Percentiles rank a stretch among this genome's conserved stretches.
Conservation (phyloP, 2,797 vertebrate genomes). For the Dendrocincla tyrannina region DNA sequence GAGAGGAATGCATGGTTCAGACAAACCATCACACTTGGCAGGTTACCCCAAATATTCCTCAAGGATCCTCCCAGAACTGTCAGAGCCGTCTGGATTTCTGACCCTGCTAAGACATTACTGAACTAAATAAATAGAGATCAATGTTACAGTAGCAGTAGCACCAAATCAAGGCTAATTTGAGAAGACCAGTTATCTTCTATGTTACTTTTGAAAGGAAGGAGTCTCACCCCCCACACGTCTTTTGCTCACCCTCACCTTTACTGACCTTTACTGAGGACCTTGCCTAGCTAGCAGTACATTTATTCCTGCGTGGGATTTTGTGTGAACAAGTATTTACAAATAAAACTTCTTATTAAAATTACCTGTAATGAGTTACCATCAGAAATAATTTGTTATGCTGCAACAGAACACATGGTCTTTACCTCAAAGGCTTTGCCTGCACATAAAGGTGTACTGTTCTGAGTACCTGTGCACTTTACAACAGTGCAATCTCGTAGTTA, state of each 20-base stretch:
- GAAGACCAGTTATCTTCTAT: not conserved
- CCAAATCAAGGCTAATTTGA: conserved; percentile 2
- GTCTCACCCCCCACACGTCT: not conserved
- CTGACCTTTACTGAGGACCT: not conserved
- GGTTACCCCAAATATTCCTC: not conserved
- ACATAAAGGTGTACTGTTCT: not conserved
- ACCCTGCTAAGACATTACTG: not conserved
- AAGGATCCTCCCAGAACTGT: not conserved
- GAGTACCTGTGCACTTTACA: fast-evolving
- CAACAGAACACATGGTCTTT: not conserved
- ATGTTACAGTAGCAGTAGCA: not conserved
- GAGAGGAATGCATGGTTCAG: not conserved
- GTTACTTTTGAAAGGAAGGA: not conserved
- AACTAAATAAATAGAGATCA: not conserved
- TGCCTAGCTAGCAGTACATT: not conserved
- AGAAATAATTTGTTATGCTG: not conserved
- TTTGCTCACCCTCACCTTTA: not conserved
- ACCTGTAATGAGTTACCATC: not conserved
- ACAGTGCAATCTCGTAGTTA: not conserved
- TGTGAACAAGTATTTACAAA: not conserved
- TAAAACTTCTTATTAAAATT: not conserved
- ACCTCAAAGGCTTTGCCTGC: not conserved
- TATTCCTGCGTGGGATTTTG: not conserved
- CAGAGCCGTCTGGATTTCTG: not conserved
- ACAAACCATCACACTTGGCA: fast-evolving